Percentiles rank a stretch among this genome's conserved stretches.
These are phyloP conservation scores for Melitaea cinxia DNA, from an alignment of 1,140 invertebrate species.

Conservation along the genomic window DNA sequence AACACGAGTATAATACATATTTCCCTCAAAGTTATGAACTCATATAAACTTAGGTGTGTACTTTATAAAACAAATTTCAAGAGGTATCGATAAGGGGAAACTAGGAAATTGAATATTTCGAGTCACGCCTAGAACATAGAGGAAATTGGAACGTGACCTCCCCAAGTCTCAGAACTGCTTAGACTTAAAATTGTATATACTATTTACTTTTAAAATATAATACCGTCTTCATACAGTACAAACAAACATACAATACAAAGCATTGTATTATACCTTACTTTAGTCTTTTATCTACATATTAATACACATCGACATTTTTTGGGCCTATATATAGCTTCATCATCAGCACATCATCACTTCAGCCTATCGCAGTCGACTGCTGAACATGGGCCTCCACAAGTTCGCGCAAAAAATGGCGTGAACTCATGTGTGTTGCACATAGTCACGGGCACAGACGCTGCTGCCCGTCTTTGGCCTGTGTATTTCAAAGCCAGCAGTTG, in stretches of 20 bases:
- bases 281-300: no score
- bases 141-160: slow-evolving; percentile 24
- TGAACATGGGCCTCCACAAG: no score
- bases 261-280: background rate
- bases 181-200: slow-evolving; percentile 11
- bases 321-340: no score
- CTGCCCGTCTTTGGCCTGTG: no score
- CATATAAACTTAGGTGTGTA: background rate
- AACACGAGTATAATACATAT: background rate
- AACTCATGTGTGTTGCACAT: no score
- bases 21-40: background rate
- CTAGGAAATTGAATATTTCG: slow-evolving; percentile 21
- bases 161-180: background rate
- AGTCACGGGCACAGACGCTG: no score
- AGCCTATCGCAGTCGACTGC: no score
- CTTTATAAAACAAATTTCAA: slow-evolving; percentile 2
- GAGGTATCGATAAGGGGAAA: background rate
- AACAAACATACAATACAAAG: no score
- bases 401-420: no score
- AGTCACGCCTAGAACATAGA: slow-evolving; percentile 16
- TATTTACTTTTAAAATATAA: background rate
- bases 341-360: no score
- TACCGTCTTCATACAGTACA: background rate
- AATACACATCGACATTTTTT: no score
- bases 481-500: no score